Conservation (phyloP, 2,888 invertebrate species). For the Phyllotreta cruciferae region DNA sequence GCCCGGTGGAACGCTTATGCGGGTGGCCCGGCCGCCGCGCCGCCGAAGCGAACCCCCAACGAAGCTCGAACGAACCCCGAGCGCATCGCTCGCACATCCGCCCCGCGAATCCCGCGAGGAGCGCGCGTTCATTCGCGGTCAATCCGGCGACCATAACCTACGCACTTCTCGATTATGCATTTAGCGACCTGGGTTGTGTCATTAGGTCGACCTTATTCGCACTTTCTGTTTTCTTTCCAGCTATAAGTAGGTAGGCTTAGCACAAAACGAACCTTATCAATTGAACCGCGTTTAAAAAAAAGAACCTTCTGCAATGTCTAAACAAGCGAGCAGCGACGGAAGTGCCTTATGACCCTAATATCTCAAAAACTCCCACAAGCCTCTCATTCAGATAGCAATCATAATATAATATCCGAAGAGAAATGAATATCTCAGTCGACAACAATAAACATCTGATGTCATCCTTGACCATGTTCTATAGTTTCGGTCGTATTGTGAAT, state of each 20-base stretch:
- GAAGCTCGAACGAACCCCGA: constrained; percentile 17
- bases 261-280: too few relatives aligned
- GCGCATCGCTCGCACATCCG: constrained; percentile 4
- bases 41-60: constrained; percentile 7
- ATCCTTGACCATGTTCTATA: constrained; percentile 33
- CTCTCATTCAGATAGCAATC: constrained; percentile 29
- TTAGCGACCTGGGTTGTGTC: background rate
- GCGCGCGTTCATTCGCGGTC: background rate
- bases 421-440: constrained; percentile 28
- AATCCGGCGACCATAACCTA: constrained; percentile 22
- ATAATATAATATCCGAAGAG: constrained; percentile 14
- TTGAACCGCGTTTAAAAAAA: too few relatives aligned
- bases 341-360: constrained; percentile 32
- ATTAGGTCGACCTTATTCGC: too few relatives aligned
- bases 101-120: too few relatives aligned
- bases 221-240: too few relatives aligned
- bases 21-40: constrained; percentile 26
- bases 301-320: constrained; percentile 17
- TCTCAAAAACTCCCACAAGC: constrained; percentile 32
- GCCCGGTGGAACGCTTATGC: constrained; percentile 25
- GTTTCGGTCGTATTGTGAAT: constrained; percentile 29
- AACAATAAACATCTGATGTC: constrained; percentile 32
- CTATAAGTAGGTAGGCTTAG: too few relatives aligned
- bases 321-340: constrained; percentile 25
- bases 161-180: constrained; percentile 20